A percentile compares a stretch with the other conserved stretches of the same genome.
Evolutionary conservation across 2,113 vertebrate species (phyloP).

Genomic region (Lynx canadensis): DNA sequence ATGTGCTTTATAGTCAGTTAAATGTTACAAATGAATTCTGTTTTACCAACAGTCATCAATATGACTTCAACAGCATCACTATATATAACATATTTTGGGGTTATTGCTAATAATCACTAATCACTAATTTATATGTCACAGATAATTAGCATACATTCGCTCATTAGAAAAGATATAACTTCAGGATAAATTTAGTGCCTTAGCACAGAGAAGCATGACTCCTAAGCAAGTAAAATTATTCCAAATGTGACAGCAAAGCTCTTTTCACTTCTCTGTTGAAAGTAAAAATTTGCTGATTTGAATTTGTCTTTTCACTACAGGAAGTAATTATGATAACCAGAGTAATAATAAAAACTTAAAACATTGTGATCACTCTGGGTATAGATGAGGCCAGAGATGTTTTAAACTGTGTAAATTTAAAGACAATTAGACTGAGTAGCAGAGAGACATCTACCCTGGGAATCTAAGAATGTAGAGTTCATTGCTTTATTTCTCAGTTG

Average conservation of each 20-base stretch:
- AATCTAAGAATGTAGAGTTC: neutral
- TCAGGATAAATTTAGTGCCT: neutral
- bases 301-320: neutral
- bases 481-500: neutral
- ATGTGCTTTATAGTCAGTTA: neutral
- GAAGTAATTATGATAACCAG: neutral
- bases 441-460: neutral
- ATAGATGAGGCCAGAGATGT: neutral
- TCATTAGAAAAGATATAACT: conserved; percentile 40
- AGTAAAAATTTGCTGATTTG: neutral
- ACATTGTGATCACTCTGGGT: neutral
- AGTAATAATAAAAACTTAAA: neutral
- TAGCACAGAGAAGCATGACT: neutral
- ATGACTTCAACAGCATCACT: conserved; percentile 57
- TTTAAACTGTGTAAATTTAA: neutral
- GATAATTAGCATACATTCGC: conserved; percentile 50
- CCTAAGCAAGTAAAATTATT: neutral
- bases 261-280: neutral
- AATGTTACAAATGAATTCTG: neutral
- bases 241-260: neutral
- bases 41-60: conserved; percentile 45
- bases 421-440: neutral
- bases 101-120: conserved; percentile 49
- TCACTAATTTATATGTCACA: conserved; percentile 36
- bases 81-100: conserved; percentile 26